Percentiles rank a stretch among this genome's conserved stretches.
Evolutionary conservation across 1,140 invertebrate genomes (phyloP).

Genomic region (Euglossa dilemma): DNA sequence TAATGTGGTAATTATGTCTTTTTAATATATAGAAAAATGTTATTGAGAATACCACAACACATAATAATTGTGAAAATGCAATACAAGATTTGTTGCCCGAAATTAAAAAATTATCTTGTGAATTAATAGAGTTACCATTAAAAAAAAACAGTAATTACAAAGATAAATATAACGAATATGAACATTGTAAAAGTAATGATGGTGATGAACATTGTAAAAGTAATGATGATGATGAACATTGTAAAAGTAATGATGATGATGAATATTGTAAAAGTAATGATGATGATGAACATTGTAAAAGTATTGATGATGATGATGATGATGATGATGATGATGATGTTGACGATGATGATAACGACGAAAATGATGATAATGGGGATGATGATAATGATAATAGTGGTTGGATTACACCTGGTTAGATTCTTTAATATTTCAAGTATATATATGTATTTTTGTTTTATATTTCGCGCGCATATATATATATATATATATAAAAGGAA

Average conservation of each 20-base stretch:
- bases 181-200: slow-evolving; percentile 86
- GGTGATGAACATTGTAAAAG: too few species aligned
- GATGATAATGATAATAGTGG: slow-evolving; percentile 86
- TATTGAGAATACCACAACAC: slow-evolving; percentile 2
- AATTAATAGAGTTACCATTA: slow-evolving; percentile 70
- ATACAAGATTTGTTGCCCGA: slow-evolving; percentile 73
- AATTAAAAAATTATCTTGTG: slow-evolving; percentile 76
- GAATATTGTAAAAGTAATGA: slow-evolving; percentile 84
- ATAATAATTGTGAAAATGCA: background rate
- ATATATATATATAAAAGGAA: slow-evolving; percentile 78
- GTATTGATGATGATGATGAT: too few species aligned
- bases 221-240: slow-evolving; percentile 82
- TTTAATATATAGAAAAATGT: background rate
- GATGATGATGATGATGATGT: slow-evolving; percentile 81
- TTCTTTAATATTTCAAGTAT: slow-evolving; percentile 32
- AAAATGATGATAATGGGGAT: slow-evolving; percentile 81
- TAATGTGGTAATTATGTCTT: slow-evolving; percentile 8
- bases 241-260: slow-evolving; percentile 83
- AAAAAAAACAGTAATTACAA: slow-evolving; percentile 71
- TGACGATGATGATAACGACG: slow-evolving; percentile 78
- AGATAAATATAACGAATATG: slow-evolving; percentile 73
- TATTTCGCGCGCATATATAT: too few species aligned
- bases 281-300: too few species aligned
- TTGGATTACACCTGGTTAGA: slow-evolving; percentile 94
- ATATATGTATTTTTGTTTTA: too few species aligned